Evolutionary conservation across 2,113 vertebrate species (phyloP).

Genomic region (Poeciliopsis retropinna): DNA sequence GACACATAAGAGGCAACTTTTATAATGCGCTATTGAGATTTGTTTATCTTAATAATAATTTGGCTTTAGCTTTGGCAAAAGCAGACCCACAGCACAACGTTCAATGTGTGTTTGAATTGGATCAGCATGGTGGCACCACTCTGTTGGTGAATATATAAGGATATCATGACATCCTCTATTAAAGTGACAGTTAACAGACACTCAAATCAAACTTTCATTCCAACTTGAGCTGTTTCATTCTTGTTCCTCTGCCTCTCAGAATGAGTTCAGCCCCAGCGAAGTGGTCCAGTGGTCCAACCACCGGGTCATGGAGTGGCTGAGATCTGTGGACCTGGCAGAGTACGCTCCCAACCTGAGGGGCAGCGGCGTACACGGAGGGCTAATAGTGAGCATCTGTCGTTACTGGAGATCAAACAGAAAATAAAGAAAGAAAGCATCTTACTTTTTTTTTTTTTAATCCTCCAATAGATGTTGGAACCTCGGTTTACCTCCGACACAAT

Average conservation of each 20-base stretch:
- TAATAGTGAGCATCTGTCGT: conserved; percentile 85
- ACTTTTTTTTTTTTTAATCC: background rate
- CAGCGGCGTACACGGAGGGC: conserved; percentile 94
- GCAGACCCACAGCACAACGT: too few relatives aligned
- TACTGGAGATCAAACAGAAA: background rate
- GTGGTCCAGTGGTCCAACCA: conserved; percentile 99
- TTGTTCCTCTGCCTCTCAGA: conserved; percentile 70
- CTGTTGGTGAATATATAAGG: too few relatives aligned
- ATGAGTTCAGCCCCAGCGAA: conserved; percentile 83
- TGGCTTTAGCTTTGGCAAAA: too few relatives aligned
- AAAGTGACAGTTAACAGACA: too few relatives aligned
- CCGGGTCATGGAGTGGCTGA: conserved; percentile 97
- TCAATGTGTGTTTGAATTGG: too few relatives aligned
- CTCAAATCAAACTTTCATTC: too few relatives aligned
- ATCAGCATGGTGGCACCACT: too few relatives aligned
- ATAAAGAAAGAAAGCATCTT: background rate
- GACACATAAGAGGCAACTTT: background rate
- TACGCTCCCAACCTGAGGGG: conserved; percentile 98
- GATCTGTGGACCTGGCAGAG: conserved; percentile 95
- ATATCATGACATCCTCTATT: too few relatives aligned
- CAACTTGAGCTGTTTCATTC: too few relatives aligned
- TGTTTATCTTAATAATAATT: too few relatives aligned
- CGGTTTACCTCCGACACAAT: conserved; percentile 91
- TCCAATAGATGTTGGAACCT: conserved; percentile 89
- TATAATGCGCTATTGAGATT: too few relatives aligned